Evolutionary conservation across 2,113 vertebrate species (phyloP).

Genomic region (Edolisoma coerulescens): DNA sequence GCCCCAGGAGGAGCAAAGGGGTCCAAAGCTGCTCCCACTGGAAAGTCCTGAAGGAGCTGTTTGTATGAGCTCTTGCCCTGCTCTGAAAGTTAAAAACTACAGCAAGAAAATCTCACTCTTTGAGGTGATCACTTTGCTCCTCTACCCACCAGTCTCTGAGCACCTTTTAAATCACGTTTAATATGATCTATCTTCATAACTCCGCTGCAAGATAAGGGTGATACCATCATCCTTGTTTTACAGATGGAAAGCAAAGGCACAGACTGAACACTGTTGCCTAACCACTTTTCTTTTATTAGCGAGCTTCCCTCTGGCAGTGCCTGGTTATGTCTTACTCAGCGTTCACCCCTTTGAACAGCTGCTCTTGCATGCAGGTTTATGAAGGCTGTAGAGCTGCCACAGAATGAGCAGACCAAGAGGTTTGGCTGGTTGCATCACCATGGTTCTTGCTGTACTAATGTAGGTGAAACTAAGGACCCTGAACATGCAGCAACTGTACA

Average conservation of each 20-base stretch:
- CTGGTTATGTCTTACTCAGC: background rate
- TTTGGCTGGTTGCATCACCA: background rate
- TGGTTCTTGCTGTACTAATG: accelerated
- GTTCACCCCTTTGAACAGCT: background rate
- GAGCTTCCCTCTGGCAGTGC: background rate
- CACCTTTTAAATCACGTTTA: constrained; percentile 38
- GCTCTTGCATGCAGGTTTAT: background rate
- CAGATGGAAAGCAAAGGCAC: background rate
- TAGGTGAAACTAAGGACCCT: background rate
- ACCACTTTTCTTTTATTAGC: constrained; percentile 16
- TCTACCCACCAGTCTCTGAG: background rate
- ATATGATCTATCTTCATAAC: background rate
- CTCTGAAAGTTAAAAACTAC: background rate
- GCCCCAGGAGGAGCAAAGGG: background rate
- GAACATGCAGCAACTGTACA: background rate
- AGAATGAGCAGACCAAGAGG: background rate
- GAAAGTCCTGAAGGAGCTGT: background rate
- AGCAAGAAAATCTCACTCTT: background rate
- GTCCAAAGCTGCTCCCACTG: background rate
- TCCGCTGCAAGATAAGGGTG: background rate
- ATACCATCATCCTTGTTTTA: constrained; percentile 10
- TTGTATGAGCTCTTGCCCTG: background rate
- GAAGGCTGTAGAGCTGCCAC: background rate
- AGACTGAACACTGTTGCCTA: background rate
- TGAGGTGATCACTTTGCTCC: background rate